A percentile compares a stretch with the other conserved stretches of the same genome.
phyloP scores from a whole-genome alignment of 2,888 invertebrate species.

The Chloromyia formosa region DNA sequence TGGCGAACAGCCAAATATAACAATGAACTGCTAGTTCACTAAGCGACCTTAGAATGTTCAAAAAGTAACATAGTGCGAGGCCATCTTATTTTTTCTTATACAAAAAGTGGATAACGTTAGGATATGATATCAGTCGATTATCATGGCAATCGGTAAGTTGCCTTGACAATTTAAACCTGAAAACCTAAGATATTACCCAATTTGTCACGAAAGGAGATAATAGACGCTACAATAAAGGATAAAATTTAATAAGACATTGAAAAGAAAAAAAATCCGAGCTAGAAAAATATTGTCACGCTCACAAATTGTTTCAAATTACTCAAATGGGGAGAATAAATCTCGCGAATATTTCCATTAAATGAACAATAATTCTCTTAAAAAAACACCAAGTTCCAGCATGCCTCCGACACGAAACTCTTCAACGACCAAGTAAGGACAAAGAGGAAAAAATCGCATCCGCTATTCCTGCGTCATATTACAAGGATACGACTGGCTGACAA shows the following conservation, averaged over 20 bases:
- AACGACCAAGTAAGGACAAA: neutral
- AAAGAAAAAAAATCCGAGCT: conserved; percentile 37
- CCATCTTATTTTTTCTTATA: too few relatives aligned
- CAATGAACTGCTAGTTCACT: too few relatives aligned
- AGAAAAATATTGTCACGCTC: conserved; percentile 42
- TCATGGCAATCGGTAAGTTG: too few relatives aligned
- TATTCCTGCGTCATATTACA: conserved; percentile 47
- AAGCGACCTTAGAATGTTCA: too few relatives aligned
- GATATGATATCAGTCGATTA: too few relatives aligned
- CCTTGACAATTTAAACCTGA: neutral
- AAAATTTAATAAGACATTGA: conserved; percentile 22
- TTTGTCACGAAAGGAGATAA: conserved; percentile 4
- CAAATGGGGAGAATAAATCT: conserved; percentile 45
- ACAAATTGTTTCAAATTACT: conserved; percentile 44
- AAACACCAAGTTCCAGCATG: neutral
- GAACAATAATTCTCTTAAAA: conserved; percentile 45
- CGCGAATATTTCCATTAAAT: conserved; percentile 47
- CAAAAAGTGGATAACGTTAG: too few relatives aligned
- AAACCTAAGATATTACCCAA: conserved; percentile 35
- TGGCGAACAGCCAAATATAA: too few relatives aligned
- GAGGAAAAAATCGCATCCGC: conserved; percentile 41
- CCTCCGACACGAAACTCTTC: neutral
- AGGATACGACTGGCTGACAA: conserved; percentile 46
- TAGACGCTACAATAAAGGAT: conserved; percentile 16
- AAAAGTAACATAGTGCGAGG: too few relatives aligned